Evolutionary conservation across 2,888 invertebrate species (phyloP).

Genomic region (Amphipoea oculea): DNA sequence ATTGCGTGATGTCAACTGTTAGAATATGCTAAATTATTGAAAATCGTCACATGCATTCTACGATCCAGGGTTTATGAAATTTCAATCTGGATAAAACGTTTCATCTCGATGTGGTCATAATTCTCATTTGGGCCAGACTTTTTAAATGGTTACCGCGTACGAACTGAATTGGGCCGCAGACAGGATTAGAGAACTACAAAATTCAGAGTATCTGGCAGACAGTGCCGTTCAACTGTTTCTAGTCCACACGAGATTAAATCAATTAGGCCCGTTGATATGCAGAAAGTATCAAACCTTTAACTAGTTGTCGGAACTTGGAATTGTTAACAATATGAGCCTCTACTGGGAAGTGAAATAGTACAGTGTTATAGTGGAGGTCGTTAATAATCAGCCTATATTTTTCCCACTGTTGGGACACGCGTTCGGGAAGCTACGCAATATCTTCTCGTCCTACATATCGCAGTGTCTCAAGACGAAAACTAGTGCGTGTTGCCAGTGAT

Average conservation of each 20-base stretch:
- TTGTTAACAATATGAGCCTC: background rate
- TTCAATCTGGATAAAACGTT: background rate
- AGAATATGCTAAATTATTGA: background rate
- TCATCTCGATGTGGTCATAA: background rate
- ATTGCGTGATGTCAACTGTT: background rate
- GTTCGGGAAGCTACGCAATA: too few species aligned
- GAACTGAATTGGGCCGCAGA: too few species aligned
- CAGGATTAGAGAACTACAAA: background rate
- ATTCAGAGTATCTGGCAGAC: background rate
- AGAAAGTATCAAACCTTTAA: background rate
- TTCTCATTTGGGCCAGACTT: background rate
- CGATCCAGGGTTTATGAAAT: background rate
- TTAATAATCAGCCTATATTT: too few species aligned
- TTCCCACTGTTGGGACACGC: too few species aligned
- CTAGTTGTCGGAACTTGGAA: background rate
- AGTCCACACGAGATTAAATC: slow-evolving; percentile 16
- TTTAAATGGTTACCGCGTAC: background rate
- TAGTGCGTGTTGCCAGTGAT: too few species aligned
- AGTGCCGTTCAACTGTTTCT: background rate
- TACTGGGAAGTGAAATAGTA: background rate
- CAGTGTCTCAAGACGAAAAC: too few species aligned
- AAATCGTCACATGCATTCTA: background rate
- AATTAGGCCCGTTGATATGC: background rate
- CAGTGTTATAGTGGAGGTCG: background rate
- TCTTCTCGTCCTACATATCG: too few species aligned